A percentile compares a stretch with the other conserved stretches of the same genome.
These are phyloP conservation scores for Therioaphis trifolii DNA, from an alignment of 2,888 invertebrate genomes.

Conservation along the genomic window DNA sequence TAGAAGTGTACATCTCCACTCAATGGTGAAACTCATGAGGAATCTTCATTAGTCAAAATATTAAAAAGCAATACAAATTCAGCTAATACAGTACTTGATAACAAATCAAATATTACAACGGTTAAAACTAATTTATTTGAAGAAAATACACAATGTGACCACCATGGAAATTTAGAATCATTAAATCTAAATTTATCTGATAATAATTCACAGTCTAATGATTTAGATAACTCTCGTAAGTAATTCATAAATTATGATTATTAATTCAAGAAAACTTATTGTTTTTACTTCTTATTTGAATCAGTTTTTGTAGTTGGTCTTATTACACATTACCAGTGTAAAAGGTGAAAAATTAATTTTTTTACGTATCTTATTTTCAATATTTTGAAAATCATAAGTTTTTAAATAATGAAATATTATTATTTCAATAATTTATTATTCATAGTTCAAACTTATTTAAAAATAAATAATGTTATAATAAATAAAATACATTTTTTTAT, in stretches of 20 bases:
- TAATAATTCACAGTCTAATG: slow-evolving; percentile 25
- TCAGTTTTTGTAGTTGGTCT: too few relatives aligned
- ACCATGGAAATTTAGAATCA: background rate
- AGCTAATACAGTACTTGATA: slow-evolving; percentile 1
- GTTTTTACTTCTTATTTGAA: too few relatives aligned
- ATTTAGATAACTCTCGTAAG: slow-evolving; percentile 22
- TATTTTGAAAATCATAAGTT: too few relatives aligned
- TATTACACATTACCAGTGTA: too few relatives aligned
- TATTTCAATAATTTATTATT: background rate
- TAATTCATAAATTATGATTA: background rate
- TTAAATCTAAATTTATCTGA: slow-evolving; percentile 33
- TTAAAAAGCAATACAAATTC: slow-evolving; percentile 17
- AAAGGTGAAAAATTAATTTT: too few relatives aligned
- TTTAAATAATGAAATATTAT: background rate
- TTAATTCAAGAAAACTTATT: too few relatives aligned
- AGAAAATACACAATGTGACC: background rate
- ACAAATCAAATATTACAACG: background rate
- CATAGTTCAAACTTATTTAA: background rate
- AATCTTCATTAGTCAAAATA: slow-evolving; percentile 34
- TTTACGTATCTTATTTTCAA: too few relatives aligned
- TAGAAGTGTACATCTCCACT: background rate
- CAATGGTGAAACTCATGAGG: background rate
- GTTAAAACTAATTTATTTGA: background rate
- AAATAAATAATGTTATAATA: too few relatives aligned
- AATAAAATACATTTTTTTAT: slow-evolving; percentile 23